Base-by-base conservation (phyloP, 2,113 vertebrate species). In the Bujurquina vittata region DNA sequence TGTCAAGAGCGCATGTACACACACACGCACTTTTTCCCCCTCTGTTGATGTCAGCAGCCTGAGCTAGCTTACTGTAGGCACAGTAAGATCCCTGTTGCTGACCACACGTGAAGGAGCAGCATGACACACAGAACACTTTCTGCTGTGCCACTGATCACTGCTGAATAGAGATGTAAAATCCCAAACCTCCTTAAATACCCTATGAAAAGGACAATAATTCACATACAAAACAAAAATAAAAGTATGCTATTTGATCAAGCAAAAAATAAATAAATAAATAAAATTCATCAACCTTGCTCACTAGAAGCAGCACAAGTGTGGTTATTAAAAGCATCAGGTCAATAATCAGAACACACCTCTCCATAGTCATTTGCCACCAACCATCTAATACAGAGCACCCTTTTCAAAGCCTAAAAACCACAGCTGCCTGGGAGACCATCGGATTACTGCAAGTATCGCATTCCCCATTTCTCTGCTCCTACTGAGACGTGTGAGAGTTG, bases 401-500 rank as follows among this genome's bases (percentile, higher is more conserved):
- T 79, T 63, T 76, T 69, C 67, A 75, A n/a, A 49, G 79, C 65
- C 65, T 57, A 26, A 88, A 83, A 81, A 81, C 59, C 40, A 46
- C 73, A 37, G 80, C 81, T 85, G 60, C 80, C 80, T 85, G 88
- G 83, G 81, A 91, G 85, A 90, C 84, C 80, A n/a, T 69, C 10
- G 49, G 82, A 87, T 80, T 79, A 78, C 81, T 52, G 77, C 54
- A 57, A 79, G 54, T 37, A 63, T 46, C 80, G 61, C 83, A 75
- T 87, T 84, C 67, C 74, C 46, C n/a, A 3, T 26, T 77, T 80
- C 76, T 73, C 58, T 65, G 56, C 57, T 89, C 62, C 80, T 72
- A 55, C 83, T 76, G 60, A 49, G 81, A 90, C 5, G 79, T 90
- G 90, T 80, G 82, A 91, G 81, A 84, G 81, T 86, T 92, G 84